phyloP scores from a whole-genome alignment of 2,888 invertebrate species.

The Osmoderma eremita region DNA sequence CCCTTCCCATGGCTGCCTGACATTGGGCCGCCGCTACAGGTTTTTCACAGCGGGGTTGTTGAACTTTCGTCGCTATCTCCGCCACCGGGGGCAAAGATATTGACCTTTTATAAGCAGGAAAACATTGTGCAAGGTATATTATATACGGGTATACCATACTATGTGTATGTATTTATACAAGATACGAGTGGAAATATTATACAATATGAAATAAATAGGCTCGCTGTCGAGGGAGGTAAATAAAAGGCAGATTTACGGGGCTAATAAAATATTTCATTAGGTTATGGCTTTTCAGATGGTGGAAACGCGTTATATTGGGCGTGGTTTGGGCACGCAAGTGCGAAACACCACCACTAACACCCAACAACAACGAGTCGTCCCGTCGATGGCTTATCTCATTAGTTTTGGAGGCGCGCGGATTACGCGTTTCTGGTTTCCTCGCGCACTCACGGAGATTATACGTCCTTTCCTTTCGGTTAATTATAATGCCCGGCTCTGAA shows the following conservation, averaged over 20 bases:
- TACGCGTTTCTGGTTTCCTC: conserved; percentile 25
- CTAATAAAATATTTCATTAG: conserved; percentile 36
- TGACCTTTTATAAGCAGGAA: conserved; percentile 35
- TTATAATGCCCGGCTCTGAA: conserved; percentile 18
- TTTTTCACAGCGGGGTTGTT: conserved; percentile 35
- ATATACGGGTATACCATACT: neutral
- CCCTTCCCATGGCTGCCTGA: neutral
- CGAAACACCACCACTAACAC: conserved; percentile 10
- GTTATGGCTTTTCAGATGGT: conserved; percentile 17
- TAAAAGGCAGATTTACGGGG: conserved; percentile 27
- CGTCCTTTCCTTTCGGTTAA: conserved; percentile 30
- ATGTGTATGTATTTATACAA: neutral
- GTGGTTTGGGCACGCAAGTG: conserved; percentile 25
- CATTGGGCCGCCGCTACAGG: conserved; percentile 29
- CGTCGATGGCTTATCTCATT: conserved; percentile 31
- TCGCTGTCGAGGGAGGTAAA: conserved; percentile 4
- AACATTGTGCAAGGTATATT: conserved; percentile 32
- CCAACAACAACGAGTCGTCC: neutral
- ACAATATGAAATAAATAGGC: conserved; percentile 18
- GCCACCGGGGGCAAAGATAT: conserved; percentile 9
- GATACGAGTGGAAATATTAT: conserved; percentile 7
- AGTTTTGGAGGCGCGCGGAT: conserved; percentile 33
- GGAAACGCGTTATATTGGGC: conserved; percentile 13
- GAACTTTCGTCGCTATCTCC: conserved; percentile 25
- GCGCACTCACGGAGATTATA: conserved; percentile 23